Percentiles rank a stretch among this genome's conserved stretches.
Conservation (phyloP, 2,797 vertebrate species). For the Crypturellus tataupa region DNA sequence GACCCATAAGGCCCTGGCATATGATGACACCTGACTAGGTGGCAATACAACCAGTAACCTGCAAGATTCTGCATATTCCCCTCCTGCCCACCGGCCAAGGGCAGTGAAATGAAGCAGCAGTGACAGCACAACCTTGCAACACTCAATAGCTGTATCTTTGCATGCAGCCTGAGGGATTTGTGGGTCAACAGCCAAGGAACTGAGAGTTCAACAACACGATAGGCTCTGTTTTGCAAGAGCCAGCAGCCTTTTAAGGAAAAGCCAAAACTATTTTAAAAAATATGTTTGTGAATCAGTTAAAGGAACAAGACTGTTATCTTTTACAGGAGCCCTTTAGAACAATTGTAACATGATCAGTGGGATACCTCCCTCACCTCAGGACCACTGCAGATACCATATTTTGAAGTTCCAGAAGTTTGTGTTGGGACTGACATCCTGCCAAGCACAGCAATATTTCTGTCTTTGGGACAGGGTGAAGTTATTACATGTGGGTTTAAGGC, state of each 20-base stretch:
- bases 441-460: not conserved
- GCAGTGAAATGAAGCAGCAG: not conserved
- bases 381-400: not conserved
- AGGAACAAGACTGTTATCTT: not conserved
- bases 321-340: not conserved
- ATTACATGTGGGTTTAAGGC: slow-evolving; percentile 33
- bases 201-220: not conserved
- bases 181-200: not conserved
- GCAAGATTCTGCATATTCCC: not conserved
- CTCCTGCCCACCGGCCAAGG: not conserved
- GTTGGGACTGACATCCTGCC: not conserved
- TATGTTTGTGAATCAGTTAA: not conserved
- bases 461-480: not conserved
- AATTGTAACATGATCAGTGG: not conserved
- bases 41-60: not conserved
- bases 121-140: not conserved
- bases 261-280: not conserved
- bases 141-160: not conserved
- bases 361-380: not conserved
- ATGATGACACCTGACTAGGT: not conserved
- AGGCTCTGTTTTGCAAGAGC: not conserved
- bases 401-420: not conserved
- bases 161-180: not conserved
- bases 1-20: not conserved
- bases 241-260: not conserved